Base-by-base conservation (phyloP, 2,797 vertebrate genomes). In the Brachyalestes nurse region DNA sequence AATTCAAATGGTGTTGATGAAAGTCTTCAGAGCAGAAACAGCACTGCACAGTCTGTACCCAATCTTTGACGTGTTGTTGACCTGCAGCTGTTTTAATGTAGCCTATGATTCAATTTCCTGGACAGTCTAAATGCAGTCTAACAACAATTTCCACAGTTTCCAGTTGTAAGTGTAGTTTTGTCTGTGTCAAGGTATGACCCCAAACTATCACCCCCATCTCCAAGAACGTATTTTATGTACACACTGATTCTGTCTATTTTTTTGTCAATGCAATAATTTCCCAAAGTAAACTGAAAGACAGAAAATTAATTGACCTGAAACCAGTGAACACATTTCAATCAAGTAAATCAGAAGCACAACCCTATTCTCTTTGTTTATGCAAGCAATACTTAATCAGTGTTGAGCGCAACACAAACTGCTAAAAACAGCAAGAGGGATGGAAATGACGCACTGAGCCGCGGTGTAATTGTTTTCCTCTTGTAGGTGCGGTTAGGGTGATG, bases 401-500 rank as follows among this genome's bases (percentile, higher is more conserved):
- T 66, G 6, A 65, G 17, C 17, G 34, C 19, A 19, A 13, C 4
- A 2, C 65, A 12, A 40, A 8, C 5, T 45, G 19, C 19, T 67
- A 67, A 66, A 61, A n/a, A 65, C 49, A 49, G 21, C 42, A 61
- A 19, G 8, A 38, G 34, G 45, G 23, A 28, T n/a, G 51, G 17
- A 60, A 66, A 53, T 51, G 16, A 53, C 21, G n/a, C n/a, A 40
- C 7, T 64, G 17, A 80, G 16, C 16, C 62, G 3, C 40, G 45
- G 65, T 62, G 60, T 55, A 47, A 53, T 47, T 78, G 67, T 72
- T 49, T 28, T 74, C 70, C 76, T 74, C 80, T 87, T 85, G 80
- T 83, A 83, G 9, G 71, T 85, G 75, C 77, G 80, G 40, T 73
- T 83, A 45, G 87, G 84, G 77, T 90, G 88, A 93, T 87, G 86